Base-by-base conservation (phyloP, 1,140 invertebrate genomes). In the Watersipora subatra region DNA sequence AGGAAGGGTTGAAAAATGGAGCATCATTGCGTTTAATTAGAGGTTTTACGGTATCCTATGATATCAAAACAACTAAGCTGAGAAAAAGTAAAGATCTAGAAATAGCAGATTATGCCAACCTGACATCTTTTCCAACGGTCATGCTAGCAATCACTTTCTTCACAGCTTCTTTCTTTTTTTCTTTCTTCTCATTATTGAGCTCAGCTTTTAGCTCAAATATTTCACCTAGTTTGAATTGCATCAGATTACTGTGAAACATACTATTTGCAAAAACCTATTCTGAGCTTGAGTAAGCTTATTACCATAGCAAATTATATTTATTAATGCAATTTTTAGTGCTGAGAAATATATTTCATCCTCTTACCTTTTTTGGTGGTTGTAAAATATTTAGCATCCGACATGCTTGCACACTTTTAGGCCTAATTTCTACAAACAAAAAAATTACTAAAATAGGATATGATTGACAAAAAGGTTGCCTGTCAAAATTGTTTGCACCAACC, bases 131-230 rank as follows among this genome's bases (percentile, higher is more conserved):
- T 61, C 97, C 97, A 65, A 99, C 97, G 26, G 97, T 99, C 97
- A 99, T 99, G 69, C 93, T 97, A 65, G 97, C 97, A 78, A 99
- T 99, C 0, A 99, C 96, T 86, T 99, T 99, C 80, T 99, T 99
- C 0, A 99, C 96, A 68, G 97, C 97, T 82, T 99, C 97, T 77
- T 96, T 91, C 78, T 99, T 98, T 83, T 99, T 99, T 75, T 99
- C 96, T 78, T 99, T 99, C 80, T 99, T 99, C 75, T 99, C 97
- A 85, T 93, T 97, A 78, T 99, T 99, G 19, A 99, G 83, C 79
- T 99, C 97, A 57, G 92, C 97, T 81, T 99, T 99, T 34, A 99
- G 82, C 82, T 99, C 78, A 75, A 78, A 79, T 68, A 80, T 79
- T 64, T 80, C 78, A 77, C 78, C 78, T 80, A 46, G 34, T 7